Conservation (phyloP, 2,113 vertebrate genomes). For the Crotalus tigris region DNA sequence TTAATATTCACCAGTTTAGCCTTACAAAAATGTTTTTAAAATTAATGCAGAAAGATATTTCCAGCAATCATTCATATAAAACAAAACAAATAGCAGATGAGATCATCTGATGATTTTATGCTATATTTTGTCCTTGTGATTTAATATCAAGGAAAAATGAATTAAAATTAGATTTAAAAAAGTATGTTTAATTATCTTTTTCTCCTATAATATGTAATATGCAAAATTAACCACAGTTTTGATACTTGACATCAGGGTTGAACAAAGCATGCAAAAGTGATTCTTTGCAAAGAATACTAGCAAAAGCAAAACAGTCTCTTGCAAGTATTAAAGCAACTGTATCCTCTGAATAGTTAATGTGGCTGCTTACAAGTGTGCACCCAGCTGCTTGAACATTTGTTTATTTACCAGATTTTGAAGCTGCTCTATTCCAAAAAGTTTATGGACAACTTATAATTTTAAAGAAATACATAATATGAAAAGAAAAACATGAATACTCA, state of each 20-base stretch:
- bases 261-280: not conserved
- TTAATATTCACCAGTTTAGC: not conserved
- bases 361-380: not conserved
- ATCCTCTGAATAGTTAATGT: not conserved
- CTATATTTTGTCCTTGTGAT: not conserved
- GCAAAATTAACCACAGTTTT: not conserved
- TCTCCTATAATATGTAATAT: not conserved
- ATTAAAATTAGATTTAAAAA: not conserved
- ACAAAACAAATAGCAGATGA: not conserved
- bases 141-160: slow-evolving; percentile 16
- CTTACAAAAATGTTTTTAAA: not conserved
- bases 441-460: not conserved
- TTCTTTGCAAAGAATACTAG: not conserved
- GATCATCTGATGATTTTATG: not conserved
- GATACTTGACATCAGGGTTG: not conserved
- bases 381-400: not conserved
- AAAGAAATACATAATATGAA: not conserved
- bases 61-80: not conserved
- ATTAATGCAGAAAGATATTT: not conserved
- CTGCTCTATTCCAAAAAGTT: not conserved
- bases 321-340: not conserved
- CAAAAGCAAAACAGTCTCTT: not conserved
- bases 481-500: not conserved
- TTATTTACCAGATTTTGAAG: not conserved
- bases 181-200: not conserved